Evolutionary conservation across 2,113 vertebrate species (phyloP), one percentile per base, ranked within the genome.

Genomic region (Stictonetta naevosa): DNA sequence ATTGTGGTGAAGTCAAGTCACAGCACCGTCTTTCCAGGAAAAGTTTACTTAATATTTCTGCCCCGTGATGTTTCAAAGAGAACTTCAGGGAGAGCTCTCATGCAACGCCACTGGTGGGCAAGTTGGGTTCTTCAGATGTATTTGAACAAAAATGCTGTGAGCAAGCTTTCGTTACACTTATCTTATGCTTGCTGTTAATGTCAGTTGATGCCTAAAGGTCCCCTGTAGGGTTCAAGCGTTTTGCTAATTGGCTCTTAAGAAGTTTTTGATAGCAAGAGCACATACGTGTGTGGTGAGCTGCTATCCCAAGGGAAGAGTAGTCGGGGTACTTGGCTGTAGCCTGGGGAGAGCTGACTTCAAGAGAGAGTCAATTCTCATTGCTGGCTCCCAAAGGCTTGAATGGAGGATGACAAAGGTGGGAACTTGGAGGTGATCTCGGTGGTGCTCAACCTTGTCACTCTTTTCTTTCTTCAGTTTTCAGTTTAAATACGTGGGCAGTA

Each of bases 401-500:
- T 81, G 28, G 15, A 69, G 29, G 6, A 19, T 67, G n/a, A 36
- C 60, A 63, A 78, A 79, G 10, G 17, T 82, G 50, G 23, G 6
- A 80, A 55, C 36, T 80, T 71, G 76, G 59, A 78, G 25, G 29
- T 67, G 16, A 55, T 75, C 56, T 81, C 42, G 19, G 11, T 84
- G 22, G 33, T 20, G 29, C 56, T 72, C 28, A 68, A 33, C 18
- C 16, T 28, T 36, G 59, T 62, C 34, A 17, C 34, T 36, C 29
- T 28, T 28, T 53, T 53, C 8, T 53, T 53, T 9, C 13, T 9
- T 28, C 40, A 40, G 38, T 14, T 22, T 62, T 44, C 6, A 67
- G 26, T 69, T 88, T 28, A n/a, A 0, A 0, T 44, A 10, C 8
- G 8, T 0, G 2, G 62, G 50, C 29, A 72, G 53, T 46, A 38